Conservation (phyloP, 1,140 invertebrate species). For the Melanaphis sacchari region DNA sequence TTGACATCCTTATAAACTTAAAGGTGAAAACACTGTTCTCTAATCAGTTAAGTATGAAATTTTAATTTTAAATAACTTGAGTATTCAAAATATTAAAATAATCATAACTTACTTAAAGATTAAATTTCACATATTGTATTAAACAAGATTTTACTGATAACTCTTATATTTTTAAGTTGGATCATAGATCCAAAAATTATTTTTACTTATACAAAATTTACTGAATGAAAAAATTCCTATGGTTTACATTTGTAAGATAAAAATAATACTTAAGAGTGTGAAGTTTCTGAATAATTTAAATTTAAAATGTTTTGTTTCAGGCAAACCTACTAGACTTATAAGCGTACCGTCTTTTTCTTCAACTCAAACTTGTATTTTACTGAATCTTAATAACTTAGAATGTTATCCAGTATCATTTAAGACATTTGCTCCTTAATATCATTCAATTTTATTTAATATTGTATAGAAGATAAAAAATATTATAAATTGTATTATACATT, state of each 20-base stretch:
- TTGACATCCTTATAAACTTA: background rate
- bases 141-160: no score
- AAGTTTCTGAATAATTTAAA: background rate
- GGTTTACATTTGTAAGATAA: background rate
- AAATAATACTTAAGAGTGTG: background rate
- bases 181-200: no score
- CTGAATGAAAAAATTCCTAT: background rate
- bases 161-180: no score
- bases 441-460: background rate
- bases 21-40: no score
- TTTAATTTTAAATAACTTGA: no score
- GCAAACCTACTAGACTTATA: slow-evolving; percentile 53
- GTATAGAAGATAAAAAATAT: background rate
- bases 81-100: no score
- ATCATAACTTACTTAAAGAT: no score
- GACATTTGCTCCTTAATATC: slow-evolving; percentile 44
- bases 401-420: slow-evolving; percentile 59
- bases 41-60: no score
- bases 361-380: slow-evolving; percentile 59
- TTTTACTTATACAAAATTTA: background rate
- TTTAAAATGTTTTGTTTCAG: slow-evolving; percentile 1
- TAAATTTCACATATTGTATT: no score
- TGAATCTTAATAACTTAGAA: slow-evolving; percentile 60
- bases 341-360: slow-evolving; percentile 59
- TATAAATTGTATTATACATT: background rate